Percentiles rank a stretch among this genome's conserved stretches.
phyloP scores from a whole-genome alignment of 2,888 invertebrate genomes.

The Cryptus armator region DNA sequence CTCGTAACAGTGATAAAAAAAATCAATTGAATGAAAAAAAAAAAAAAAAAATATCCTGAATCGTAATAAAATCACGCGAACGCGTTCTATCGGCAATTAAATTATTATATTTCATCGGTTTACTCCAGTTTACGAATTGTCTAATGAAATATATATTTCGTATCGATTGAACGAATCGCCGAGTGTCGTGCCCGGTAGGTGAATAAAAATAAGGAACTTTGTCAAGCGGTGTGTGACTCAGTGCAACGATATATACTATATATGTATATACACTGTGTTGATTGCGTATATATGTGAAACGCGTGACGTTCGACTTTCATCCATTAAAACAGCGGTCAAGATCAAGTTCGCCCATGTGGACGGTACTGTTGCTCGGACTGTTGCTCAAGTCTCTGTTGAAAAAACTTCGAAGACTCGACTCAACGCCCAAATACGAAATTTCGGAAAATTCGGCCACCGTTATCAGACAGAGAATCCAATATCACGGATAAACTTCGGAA shows the following conservation, averaged over 20 bases:
- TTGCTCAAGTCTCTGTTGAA: conserved; percentile 74
- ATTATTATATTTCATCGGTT: background rate
- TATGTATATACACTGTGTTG: background rate
- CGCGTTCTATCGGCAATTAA: no score
- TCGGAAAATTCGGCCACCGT: background rate
- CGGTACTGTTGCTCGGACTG: conserved; percentile 73
- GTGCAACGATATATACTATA: conserved; percentile 2
- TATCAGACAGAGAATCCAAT: conserved; percentile 62
- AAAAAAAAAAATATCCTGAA: background rate
- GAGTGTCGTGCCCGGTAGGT: background rate
- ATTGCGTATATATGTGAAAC: background rate
- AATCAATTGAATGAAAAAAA: background rate
- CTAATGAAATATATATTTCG: background rate
- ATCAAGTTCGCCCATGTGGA: conserved; percentile 76
- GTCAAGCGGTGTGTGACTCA: conserved; percentile 18
- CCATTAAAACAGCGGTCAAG: conserved; percentile 62
- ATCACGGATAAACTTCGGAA: conserved; percentile 65
- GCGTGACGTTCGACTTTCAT: conserved; percentile 52
- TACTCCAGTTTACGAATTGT: background rate
- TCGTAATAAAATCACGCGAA: no score
- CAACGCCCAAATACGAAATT: conserved; percentile 22
- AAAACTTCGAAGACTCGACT: conserved; percentile 67
- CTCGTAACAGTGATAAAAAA: background rate
- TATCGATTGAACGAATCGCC: conserved; percentile 14
- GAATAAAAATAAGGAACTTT: conserved; percentile 22